These are phyloP conservation scores for Candoia aspera DNA, from an alignment of 2,113 vertebrate genomes.

Conservation along the genomic window DNA sequence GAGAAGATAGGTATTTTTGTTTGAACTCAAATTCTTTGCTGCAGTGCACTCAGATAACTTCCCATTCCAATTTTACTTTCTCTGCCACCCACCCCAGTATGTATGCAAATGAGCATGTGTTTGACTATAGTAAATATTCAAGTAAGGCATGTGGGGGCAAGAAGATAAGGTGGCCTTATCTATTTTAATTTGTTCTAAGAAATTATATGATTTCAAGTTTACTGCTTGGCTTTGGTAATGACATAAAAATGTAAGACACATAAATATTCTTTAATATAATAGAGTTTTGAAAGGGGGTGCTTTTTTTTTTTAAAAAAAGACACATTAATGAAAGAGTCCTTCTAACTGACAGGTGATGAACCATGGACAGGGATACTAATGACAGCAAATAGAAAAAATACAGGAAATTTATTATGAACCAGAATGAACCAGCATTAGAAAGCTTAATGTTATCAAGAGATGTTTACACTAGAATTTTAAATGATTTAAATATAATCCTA, in stretches of 20 bases:
- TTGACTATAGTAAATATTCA: constrained; percentile 47
- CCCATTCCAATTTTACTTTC: constrained; percentile 50
- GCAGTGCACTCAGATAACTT: constrained; percentile 56
- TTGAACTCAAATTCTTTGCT: constrained; percentile 58
- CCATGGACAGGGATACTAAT: constrained; percentile 35
- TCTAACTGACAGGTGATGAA: constrained; percentile 44
- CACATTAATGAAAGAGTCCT: constrained; percentile 34
- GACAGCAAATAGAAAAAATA: constrained; percentile 32
- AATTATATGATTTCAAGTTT: constrained; percentile 33
- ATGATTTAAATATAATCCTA: not conserved
- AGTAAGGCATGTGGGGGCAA: constrained; percentile 35
- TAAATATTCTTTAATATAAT: constrained; percentile 22
- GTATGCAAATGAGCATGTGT: not conserved
- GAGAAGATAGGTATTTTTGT: constrained; percentile 61
- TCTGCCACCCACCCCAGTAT: not conserved
- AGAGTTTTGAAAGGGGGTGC: not conserved
- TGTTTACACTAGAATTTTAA: not conserved
- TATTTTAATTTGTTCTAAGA: constrained; percentile 39
- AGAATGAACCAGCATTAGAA: constrained; percentile 41
- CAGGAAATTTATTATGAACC: not conserved
- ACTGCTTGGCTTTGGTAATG: constrained; percentile 21
- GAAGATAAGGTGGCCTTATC: constrained; percentile 37
- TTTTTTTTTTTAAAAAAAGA: not conserved
- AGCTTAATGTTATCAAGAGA: constrained; percentile 43
- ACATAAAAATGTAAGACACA: constrained; percentile 2